Evolutionary conservation across 2,888 invertebrate species (phyloP), one percentile per base, ranked within the genome.

Genomic region (Drosophila austrosaltans): DNA sequence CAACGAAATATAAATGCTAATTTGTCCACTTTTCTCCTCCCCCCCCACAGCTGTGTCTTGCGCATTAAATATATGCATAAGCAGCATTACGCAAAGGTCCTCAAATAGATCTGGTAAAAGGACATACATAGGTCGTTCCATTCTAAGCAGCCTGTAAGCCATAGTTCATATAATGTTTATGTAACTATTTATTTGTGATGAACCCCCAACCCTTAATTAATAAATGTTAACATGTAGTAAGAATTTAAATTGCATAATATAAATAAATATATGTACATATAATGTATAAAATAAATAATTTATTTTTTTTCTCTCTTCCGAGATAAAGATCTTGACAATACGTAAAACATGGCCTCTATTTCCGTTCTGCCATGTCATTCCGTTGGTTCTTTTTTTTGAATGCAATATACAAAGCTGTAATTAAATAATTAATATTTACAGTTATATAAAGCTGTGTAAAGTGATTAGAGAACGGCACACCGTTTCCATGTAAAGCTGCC

Each of bases 1-100:
- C 22, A 58, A 40, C 53, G 61, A n/a, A 12, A 58, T 10, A 12
- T 30, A 16, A 58, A 48, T 16, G 39, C 62, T 66, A 25, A 22
- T 62, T 58, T 57, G 16, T 48, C 16, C 32, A 25, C 40, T 40
- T 3, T 30, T 12, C 25, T 5, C 6, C 6, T 32, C 6, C 6
- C 6, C 1, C 5, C 60, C 75, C 75, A 7, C 71, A 90, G 90
- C 30, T 79, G 77, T 65, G 91, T 91, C 54, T 75, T 90, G n/a
- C 89, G 86, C 42, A 85, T 91, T 69, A 90, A 91, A 69, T 71
- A 74, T 28, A 78, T 71, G 59, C 80, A 87, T 68, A 89, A 85
- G 58, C 78, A 89, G 53, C 80, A 91, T 65, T 90, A 90, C 66
- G 87, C 87, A 59, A 79, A 82, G 78, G 76, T 89, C 53, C 70